phyloP scores from a whole-genome alignment of 2,888 invertebrate species.

The Acronicta leporina region DNA sequence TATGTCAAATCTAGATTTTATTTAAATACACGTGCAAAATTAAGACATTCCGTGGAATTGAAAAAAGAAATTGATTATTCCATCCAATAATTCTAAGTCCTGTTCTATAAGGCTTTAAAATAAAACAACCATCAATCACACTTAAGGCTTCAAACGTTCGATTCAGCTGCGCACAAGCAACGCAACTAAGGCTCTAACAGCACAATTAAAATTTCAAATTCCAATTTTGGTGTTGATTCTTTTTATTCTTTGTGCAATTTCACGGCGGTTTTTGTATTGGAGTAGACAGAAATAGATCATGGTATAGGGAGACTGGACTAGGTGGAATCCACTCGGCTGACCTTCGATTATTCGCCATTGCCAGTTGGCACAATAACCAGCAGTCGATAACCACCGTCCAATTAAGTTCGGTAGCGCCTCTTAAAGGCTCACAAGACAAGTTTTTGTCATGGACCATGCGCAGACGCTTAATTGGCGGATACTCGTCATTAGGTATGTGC shows the following conservation, averaged over 20 bases:
- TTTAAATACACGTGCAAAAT: background rate
- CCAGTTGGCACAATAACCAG: constrained; percentile 71
- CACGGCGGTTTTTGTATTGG: constrained; percentile 64
- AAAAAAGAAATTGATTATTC: constrained; percentile 12
- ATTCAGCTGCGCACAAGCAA: constrained; percentile 45
- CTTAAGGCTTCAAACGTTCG: constrained; percentile 52
- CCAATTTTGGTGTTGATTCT: constrained; percentile 66
- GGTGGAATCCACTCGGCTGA: constrained; percentile 61
- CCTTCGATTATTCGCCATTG: constrained; percentile 76
- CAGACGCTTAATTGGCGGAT: constrained; percentile 84
- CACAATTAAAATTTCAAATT: constrained; percentile 74
- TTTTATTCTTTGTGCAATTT: constrained; percentile 65
- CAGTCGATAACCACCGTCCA: constrained; percentile 80
- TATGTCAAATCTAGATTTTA: too few species aligned
- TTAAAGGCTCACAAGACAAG: constrained; percentile 74
- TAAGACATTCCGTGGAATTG: background rate
- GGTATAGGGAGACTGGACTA: constrained; percentile 44
- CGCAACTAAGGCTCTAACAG: constrained; percentile 57
- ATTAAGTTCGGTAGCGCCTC: constrained; percentile 88
- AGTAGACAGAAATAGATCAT: constrained; percentile 70
- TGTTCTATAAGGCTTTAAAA: constrained; percentile 54
- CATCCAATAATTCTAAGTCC: constrained; percentile 22
- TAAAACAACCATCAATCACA: constrained; percentile 64
- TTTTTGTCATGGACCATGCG: constrained; percentile 78
- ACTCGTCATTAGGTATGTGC: constrained; percentile 81